These are phyloP conservation scores for Esox lucius DNA, from an alignment of 2,797 vertebrate species.

Conservation along the genomic window DNA sequence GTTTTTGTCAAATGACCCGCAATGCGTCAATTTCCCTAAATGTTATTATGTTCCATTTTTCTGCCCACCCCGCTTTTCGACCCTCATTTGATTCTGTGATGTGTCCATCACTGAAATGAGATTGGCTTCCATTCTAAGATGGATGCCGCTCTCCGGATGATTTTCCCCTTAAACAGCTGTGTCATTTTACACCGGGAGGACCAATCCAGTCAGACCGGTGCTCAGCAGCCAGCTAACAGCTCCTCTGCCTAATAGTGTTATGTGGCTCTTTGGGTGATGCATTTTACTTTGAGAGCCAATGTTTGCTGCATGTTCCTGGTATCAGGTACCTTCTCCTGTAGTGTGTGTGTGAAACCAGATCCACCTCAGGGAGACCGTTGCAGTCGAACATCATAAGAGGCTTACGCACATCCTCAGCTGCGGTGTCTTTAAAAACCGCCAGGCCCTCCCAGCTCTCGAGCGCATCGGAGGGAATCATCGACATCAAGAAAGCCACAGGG, in stretches of 20 bases:
- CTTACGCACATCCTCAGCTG: constrained; percentile 27
- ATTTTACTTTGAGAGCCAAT: constrained; percentile 56
- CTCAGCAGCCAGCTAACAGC: constrained; percentile 31
- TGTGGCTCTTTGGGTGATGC: constrained; percentile 61
- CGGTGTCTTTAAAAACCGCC: constrained; percentile 60
- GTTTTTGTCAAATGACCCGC: background rate
- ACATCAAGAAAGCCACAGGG: constrained; percentile 27
- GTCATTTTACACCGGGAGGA: constrained; percentile 47
- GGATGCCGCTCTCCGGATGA: constrained; percentile 17
- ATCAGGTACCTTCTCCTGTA: constrained; percentile 61
- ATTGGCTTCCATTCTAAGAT: constrained; percentile 35
- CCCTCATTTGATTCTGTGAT: constrained; percentile 12
- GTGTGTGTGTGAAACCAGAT: constrained; percentile 61
- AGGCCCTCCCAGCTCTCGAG: constrained; percentile 17
- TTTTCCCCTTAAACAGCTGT: constrained; percentile 39
- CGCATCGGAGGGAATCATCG: constrained; percentile 37
- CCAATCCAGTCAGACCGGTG: constrained; percentile 21
- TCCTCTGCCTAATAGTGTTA: constrained; percentile 62
- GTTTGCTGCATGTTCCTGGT: constrained; percentile 55
- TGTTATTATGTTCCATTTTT: background rate
- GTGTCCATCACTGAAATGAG: constrained; percentile 45
- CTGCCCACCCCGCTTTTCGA: background rate
- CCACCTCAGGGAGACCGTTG: constrained; percentile 49
- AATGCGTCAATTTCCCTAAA: background rate
- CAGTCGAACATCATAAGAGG: constrained; percentile 18